Percentiles rank a stretch among this genome's conserved stretches.
Evolutionary conservation across 2,797 vertebrate genomes (phyloP).

Genomic region (Echeneis naucrates): DNA sequence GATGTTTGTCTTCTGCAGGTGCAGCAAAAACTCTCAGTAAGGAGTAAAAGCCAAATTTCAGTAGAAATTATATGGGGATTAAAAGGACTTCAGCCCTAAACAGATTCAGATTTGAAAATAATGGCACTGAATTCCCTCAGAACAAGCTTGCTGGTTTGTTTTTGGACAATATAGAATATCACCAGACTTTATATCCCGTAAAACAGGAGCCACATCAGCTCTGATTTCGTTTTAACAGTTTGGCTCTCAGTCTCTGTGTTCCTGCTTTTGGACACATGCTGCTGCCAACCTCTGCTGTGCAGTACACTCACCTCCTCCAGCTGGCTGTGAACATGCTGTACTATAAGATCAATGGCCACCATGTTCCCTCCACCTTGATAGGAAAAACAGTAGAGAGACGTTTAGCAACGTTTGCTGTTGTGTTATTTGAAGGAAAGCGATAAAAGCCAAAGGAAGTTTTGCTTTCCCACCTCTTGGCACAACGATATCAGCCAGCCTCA

Average conservation of each 20-base stretch:
- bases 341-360: constrained; percentile 93
- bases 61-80: background rate
- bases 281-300: constrained; percentile 50
- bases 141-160: too few species aligned
- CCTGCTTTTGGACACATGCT: constrained; percentile 57
- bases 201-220: background rate
- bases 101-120: background rate
- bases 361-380: constrained; percentile 89
- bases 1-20: background rate
- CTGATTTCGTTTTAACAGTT: background rate
- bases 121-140: rapidly evolving
- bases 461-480: constrained; percentile 88
- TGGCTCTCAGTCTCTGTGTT: constrained; percentile 10
- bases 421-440: background rate
- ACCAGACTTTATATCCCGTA: background rate
- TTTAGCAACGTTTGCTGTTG: background rate
- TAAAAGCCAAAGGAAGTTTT: background rate
- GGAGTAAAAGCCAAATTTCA: background rate
- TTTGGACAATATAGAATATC: background rate
- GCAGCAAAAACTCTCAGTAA: background rate
- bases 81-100: background rate
- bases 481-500: constrained; percentile 93
- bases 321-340: constrained; percentile 95
- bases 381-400: background rate
- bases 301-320: constrained; percentile 92